Percentiles rank a stretch among this genome's conserved stretches.
These are phyloP conservation scores for Miniopterus natalensis DNA, from an alignment of 2,113 vertebrate genomes.

Conservation along the genomic window DNA sequence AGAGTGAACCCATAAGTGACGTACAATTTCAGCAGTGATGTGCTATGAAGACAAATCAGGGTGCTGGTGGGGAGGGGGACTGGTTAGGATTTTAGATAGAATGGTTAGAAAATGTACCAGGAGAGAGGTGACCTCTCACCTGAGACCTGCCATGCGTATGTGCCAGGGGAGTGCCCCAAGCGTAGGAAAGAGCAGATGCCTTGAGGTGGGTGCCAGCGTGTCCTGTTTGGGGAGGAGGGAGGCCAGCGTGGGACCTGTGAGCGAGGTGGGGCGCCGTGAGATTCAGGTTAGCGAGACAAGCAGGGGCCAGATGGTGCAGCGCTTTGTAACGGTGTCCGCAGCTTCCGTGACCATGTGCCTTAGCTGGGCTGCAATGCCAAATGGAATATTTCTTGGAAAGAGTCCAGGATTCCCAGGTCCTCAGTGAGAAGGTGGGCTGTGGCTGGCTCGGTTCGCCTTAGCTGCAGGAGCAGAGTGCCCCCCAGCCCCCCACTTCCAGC, in stretches of 20 bases:
- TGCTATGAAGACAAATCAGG: not conserved
- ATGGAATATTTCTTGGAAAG: slow-evolving; percentile 36
- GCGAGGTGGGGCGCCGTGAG: rapidly evolving
- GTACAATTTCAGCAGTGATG: not conserved
- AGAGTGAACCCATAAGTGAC: not conserved
- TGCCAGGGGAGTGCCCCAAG: not conserved
- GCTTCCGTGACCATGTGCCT: not conserved
- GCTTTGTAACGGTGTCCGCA: not conserved
- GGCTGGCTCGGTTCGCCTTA: not conserved
- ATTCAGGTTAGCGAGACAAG: not conserved
- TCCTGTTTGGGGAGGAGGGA: not conserved
- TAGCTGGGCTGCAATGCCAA: not conserved
- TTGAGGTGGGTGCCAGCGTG: not conserved
- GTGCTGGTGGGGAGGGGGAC: too few relatives aligned
- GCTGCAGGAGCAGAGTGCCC: slow-evolving; percentile 45
- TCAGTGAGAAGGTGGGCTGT: not conserved
- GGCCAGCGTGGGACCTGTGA: not conserved
- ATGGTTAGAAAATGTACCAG: not conserved
- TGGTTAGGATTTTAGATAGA: not conserved
- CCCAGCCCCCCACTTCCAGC: slow-evolving; percentile 30
- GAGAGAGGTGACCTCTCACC: not conserved
- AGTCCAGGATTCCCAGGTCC: slow-evolving; percentile 25
- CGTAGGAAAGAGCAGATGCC: not conserved
- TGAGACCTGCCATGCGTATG: not conserved
- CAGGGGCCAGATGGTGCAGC: not conserved